A percentile compares a stretch with the other conserved stretches of the same genome.
Evolutionary conservation across 2,797 vertebrate genomes (phyloP).

Genomic region (Mormyrus proboscirostris): DNA sequence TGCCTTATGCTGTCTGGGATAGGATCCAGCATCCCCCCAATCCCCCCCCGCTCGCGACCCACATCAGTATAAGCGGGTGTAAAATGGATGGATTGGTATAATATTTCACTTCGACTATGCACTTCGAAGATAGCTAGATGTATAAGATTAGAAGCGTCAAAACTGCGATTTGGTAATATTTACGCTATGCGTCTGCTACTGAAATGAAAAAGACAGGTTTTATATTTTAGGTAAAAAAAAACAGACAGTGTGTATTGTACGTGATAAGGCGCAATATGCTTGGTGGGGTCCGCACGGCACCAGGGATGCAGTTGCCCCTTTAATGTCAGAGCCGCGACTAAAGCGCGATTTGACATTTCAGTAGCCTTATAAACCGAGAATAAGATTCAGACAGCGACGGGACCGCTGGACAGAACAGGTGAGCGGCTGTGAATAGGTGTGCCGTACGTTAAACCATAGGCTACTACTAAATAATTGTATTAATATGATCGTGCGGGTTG

Average conservation of each 20-base stretch:
- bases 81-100: background rate
- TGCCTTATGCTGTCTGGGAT: background rate
- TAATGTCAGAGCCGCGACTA: conserved; percentile 25
- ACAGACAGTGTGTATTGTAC: background rate
- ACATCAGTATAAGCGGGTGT: background rate
- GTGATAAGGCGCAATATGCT: background rate
- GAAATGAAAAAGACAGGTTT: background rate
- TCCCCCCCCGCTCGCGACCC: background rate
- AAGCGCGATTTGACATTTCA: conserved; percentile 27
- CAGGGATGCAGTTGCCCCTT: conserved; percentile 27
- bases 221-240: background rate
- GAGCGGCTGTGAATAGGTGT: background rate
- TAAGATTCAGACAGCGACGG: conserved; percentile 19
- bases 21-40: background rate
- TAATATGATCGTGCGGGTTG: background rate
- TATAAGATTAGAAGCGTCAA: background rate
- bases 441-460: background rate
- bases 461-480: background rate
- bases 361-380: conserved; percentile 25
- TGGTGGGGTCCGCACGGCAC: conserved; percentile 27
- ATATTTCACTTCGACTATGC: background rate
- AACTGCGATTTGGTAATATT: background rate
- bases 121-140: background rate
- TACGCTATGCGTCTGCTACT: background rate
- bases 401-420: conserved; percentile 18